These are phyloP conservation scores for Channallabes apus DNA, from an alignment of 2,797 vertebrate genomes.

Conservation along the genomic window DNA sequence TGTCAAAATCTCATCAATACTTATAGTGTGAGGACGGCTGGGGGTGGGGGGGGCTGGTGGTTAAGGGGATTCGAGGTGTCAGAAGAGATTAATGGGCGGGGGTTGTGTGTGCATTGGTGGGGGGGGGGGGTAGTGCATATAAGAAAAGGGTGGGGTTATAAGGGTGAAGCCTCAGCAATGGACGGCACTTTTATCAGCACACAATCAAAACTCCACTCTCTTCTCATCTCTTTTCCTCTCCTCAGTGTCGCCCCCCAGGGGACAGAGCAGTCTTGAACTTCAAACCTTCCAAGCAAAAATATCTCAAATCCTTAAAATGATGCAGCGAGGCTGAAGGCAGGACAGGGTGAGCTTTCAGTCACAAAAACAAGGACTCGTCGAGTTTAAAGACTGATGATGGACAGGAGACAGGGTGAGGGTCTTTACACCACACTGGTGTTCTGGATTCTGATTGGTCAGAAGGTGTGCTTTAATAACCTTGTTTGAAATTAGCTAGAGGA, in stretches of 20 bases:
- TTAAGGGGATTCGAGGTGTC: neutral
- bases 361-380: neutral
- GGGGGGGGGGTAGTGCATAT: slow-evolving; percentile 23
- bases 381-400: neutral
- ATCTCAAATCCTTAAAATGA: neutral
- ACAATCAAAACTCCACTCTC: slow-evolving; percentile 42
- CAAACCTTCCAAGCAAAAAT: neutral
- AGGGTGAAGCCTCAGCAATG: slow-evolving; percentile 34
- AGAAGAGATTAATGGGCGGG: neutral
- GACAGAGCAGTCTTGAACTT: neutral
- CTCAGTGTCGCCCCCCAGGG: neutral
- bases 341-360: neutral
- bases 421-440: neutral
- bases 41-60: slow-evolving; percentile 36
- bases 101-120: slow-evolving; percentile 13
- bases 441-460: slow-evolving; percentile 7
- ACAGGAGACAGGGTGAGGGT: neutral
- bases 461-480: neutral
- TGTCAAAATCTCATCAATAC: slow-evolving; percentile 73
- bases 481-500: neutral
- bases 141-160: neutral
- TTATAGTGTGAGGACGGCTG: slow-evolving; percentile 15
- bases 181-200: slow-evolving; percentile 54
- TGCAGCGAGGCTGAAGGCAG: neutral
- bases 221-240: neutral